A percentile compares a stretch with the other conserved stretches of the same genome.
Evolutionary conservation across 2,888 invertebrate species (phyloP).

Genomic region (Molanna angustata): DNA sequence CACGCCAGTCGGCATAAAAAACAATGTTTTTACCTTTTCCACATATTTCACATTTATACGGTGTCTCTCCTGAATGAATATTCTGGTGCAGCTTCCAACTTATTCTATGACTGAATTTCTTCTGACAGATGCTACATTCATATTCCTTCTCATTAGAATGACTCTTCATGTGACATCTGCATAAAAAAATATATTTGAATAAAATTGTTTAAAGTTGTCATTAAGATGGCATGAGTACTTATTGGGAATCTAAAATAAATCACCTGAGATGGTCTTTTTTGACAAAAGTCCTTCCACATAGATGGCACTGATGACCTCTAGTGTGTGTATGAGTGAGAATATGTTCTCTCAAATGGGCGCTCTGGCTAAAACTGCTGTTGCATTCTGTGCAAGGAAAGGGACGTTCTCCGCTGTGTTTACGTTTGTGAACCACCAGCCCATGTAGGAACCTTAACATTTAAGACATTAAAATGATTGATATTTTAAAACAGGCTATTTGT

Average conservation of each 20-base stretch:
- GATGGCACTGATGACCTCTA: slow-evolving; percentile 22
- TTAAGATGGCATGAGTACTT: too few relatives aligned
- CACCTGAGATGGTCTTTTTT: slow-evolving; percentile 22
- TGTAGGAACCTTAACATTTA: slow-evolving; percentile 25
- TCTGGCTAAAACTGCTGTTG: slow-evolving; percentile 19
- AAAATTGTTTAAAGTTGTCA: too few relatives aligned
- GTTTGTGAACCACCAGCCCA: slow-evolving; percentile 23
- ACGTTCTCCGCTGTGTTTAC: slow-evolving; percentile 25
- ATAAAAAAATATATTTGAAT: neutral
- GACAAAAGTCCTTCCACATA: slow-evolving; percentile 27
- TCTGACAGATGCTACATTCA: slow-evolving; percentile 27
- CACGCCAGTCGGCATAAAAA: too few relatives aligned
- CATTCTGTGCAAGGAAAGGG: slow-evolving; percentile 25
- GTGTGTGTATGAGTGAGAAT: slow-evolving; percentile 21
- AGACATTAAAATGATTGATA: too few relatives aligned
- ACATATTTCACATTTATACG: slow-evolving; percentile 30
- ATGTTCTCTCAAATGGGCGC: slow-evolving; percentile 23
- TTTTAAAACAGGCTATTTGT: too few relatives aligned
- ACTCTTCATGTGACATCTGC: slow-evolving; percentile 28
- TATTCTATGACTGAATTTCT: slow-evolving; percentile 22
- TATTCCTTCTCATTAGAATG: slow-evolving; percentile 28
- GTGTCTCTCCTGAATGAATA: slow-evolving; percentile 28
- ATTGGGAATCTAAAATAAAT: neutral
- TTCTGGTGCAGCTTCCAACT: slow-evolving; percentile 27
- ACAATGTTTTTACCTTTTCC: slow-evolving; percentile 15